Percentiles rank a stretch among this genome's conserved stretches.
Conservation (phyloP, 2,888 invertebrate species). For the Pristionchus fissidentatus region DNA sequence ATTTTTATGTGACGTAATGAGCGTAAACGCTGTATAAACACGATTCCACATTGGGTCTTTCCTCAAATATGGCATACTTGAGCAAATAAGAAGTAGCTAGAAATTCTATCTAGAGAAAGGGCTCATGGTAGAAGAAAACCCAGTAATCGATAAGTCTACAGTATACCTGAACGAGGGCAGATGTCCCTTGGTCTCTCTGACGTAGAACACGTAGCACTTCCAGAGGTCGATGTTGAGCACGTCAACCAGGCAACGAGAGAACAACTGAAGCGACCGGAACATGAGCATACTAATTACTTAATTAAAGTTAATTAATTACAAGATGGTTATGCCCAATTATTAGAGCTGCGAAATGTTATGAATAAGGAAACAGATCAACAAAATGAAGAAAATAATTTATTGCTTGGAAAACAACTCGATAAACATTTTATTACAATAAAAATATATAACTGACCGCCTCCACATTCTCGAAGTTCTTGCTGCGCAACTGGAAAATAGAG, state of each 20-base stretch:
- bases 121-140: no score
- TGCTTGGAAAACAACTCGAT: background rate
- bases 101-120: no score
- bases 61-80: no score
- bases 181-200: slow-evolving; percentile 95
- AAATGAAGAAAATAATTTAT: slow-evolving; percentile 1
- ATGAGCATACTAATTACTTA: background rate
- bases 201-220: slow-evolving; percentile 96
- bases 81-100: no score
- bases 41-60: no score
- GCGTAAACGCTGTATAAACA: no score
- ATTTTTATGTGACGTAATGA: no score
- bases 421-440: background rate
- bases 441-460: slow-evolving; percentile 87
- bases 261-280: slow-evolving; percentile 82
- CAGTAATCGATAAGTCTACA: no score
- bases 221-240: slow-evolving; percentile 98
- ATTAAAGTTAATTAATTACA: background rate
- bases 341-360: background rate
- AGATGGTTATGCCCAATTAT: background rate
- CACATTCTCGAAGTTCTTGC: slow-evolving; percentile 95
- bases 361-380: no score
- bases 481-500: slow-evolving; percentile 88
- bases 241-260: slow-evolving; percentile 97
- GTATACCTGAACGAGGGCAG: slow-evolving; percentile 88